Percentiles rank a stretch among this genome's conserved stretches.
These are phyloP conservation scores for Troides aeacus DNA, from an alignment of 2,888 invertebrate species.

Conservation along the genomic window DNA sequence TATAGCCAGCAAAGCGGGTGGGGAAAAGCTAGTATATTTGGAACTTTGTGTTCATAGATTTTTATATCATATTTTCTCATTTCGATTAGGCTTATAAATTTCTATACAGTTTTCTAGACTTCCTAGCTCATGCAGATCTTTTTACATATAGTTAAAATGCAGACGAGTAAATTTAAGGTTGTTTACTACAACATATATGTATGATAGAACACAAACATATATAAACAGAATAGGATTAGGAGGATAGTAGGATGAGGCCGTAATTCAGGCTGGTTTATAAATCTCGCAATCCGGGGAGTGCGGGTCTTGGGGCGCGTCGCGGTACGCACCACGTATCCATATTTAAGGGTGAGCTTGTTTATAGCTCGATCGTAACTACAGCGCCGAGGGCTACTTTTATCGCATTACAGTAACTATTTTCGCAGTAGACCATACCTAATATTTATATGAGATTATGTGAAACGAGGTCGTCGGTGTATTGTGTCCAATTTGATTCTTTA, in stretches of 20 bases:
- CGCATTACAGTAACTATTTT: constrained; percentile 20
- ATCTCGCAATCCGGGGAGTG: constrained; percentile 50
- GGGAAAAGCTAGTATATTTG: no score
- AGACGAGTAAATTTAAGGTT: no score
- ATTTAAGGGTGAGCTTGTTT: constrained; percentile 43
- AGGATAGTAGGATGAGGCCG: background rate
- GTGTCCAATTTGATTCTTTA: background rate
- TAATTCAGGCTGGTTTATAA: constrained; percentile 48
- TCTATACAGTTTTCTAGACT: no score
- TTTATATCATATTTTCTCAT: no score
- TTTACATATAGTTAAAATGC: no score
- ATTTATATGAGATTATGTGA: constrained; percentile 3
- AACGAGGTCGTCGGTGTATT: constrained; percentile 12
- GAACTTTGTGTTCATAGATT: no score
- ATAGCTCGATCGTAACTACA: constrained; percentile 27
- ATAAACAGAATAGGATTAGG: no score
- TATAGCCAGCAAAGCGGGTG: no score
- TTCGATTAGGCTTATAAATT: no score
- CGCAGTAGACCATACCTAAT: constrained; percentile 7
- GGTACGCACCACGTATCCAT: constrained; percentile 61
- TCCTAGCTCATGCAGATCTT: no score
- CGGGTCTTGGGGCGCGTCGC: constrained; percentile 45
- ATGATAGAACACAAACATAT: no score
- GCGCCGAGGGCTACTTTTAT: constrained; percentile 25
- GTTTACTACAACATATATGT: no score